A percentile compares a stretch with the other conserved stretches of the same genome.
Evolutionary conservation across 2,797 vertebrate species (phyloP).

Genomic region (Chanos chanos): DNA sequence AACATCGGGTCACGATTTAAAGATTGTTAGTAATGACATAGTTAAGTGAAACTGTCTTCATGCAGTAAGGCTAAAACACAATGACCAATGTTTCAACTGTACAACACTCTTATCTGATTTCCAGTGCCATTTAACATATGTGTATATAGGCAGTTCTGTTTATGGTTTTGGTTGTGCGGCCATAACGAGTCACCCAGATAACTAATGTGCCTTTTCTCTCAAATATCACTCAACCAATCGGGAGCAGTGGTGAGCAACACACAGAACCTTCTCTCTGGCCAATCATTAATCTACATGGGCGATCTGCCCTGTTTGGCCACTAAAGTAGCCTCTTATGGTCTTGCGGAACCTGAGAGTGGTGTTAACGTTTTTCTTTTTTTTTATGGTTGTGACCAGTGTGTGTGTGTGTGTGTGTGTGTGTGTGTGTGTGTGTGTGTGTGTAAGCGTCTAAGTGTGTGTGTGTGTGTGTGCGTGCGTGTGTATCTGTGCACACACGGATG

Average conservation of each 20-base stretch:
- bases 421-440: constrained; percentile 2
- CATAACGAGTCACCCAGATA: constrained; percentile 18
- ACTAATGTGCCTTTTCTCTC: not conserved
- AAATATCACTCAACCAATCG: not conserved
- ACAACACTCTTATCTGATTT: constrained; percentile 54
- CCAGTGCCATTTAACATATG: constrained; percentile 47
- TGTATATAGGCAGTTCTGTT: constrained; percentile 19
- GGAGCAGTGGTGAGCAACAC: constrained; percentile 2
- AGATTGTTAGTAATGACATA: too few relatives aligned
- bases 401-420: constrained; percentile 1
- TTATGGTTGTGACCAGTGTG: not conserved
- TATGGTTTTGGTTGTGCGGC: constrained; percentile 20
- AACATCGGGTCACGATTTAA: too few relatives aligned
- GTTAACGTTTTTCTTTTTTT: not conserved
- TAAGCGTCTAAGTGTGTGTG: constrained; percentile 24
- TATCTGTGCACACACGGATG: constrained; percentile 53
- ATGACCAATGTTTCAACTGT: not conserved
- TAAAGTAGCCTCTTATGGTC: constrained; percentile 10
- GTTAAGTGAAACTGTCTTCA: too few relatives aligned
- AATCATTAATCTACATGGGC: constrained; percentile 3
- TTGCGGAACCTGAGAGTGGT: not conserved
- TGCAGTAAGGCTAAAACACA: too few relatives aligned
- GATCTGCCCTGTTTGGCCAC: constrained; percentile 19
- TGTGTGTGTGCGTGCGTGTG: constrained; percentile 32
- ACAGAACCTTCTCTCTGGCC: constrained; percentile 1